phyloP scores from a whole-genome alignment of 2,797 vertebrate species.

The Urocyon cinereoargenteus region DNA sequence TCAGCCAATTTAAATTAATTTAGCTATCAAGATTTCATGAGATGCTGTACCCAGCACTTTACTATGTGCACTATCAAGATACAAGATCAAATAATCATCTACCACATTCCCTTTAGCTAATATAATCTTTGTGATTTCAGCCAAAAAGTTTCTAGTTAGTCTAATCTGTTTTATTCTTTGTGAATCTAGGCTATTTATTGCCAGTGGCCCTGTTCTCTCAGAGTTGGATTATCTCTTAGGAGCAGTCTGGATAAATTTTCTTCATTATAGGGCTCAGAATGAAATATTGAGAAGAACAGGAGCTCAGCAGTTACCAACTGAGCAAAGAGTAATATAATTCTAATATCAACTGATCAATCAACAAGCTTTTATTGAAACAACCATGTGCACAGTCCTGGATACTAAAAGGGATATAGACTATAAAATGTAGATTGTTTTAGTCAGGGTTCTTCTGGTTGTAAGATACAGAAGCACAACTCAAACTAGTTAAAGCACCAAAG shows the following conservation, averaged over 20 bases:
- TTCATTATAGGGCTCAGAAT: conserved; percentile 48
- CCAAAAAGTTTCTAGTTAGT: conserved; percentile 75
- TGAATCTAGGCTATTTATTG: conserved; percentile 70
- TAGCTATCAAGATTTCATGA: conserved; percentile 80
- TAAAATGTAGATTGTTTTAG: not conserved
- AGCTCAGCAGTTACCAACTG: conserved; percentile 18
- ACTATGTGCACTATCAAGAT: conserved; percentile 55
- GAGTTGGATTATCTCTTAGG: conserved; percentile 61
- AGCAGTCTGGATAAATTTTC: conserved; percentile 62
- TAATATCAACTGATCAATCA: conserved; percentile 44
- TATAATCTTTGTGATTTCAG: conserved; percentile 73
- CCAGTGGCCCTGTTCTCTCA: conserved; percentile 62
- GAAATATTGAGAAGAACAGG: conserved; percentile 22
- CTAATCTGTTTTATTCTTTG: conserved; percentile 71
- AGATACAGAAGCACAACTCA: conserved; percentile 25
- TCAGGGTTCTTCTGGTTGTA: conserved; percentile 38
- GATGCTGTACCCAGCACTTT: conserved; percentile 60
- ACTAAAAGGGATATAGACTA: not conserved
- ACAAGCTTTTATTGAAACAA: conserved; percentile 42
- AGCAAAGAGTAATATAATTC: conserved; percentile 50
- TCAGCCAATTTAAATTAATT: conserved; percentile 81
- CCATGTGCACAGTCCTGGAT: not conserved
- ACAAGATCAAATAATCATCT: conserved; percentile 76
- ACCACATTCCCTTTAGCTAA: conserved; percentile 72
- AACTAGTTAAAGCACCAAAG: conserved; percentile 38